A percentile compares a stretch with the other conserved stretches of the same genome.
phyloP scores from a whole-genome alignment of 2,888 invertebrate genomes.

The Eupeodes latifasciatus region DNA sequence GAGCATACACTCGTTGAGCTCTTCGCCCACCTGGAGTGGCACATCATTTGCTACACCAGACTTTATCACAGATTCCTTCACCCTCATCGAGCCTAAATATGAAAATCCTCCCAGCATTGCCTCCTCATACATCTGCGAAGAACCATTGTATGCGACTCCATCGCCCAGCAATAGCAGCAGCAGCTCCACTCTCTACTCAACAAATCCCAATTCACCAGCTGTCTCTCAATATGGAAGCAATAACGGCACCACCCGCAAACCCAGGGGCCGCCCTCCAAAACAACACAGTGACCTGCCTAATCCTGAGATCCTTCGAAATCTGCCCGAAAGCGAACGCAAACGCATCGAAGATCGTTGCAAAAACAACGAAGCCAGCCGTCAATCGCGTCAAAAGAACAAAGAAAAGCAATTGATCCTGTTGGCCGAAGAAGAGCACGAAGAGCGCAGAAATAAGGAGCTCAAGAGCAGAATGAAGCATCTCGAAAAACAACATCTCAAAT shows the following conservation, averaged over 20 bases:
- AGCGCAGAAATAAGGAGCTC: conserved; percentile 51
- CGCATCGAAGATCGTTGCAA: conserved; percentile 80
- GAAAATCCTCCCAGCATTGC: conserved; percentile 64
- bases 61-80: conserved; percentile 19
- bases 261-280: conserved; percentile 82
- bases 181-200: conserved; percentile 56
- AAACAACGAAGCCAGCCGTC: conserved; percentile 82
- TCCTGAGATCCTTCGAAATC: conserved; percentile 76
- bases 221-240: conserved; percentile 34
- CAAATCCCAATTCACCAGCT: conserved; percentile 64
- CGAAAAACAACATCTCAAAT: conserved; percentile 24
- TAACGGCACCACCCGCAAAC: conserved; percentile 43
- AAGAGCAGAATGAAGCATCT: background rate
- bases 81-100: conserved; percentile 37
- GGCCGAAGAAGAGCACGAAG: conserved; percentile 76
- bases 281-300: conserved; percentile 82
- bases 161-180: conserved; percentile 67
- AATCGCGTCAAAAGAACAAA: conserved; percentile 82
- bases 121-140: conserved; percentile 59
- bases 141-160: conserved; percentile 53
- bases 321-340: conserved; percentile 79
- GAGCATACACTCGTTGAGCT: conserved; percentile 28
- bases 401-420: conserved; percentile 79
- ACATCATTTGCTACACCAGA: conserved; percentile 33
- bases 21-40: conserved; percentile 41